A percentile compares a stretch with the other conserved stretches of the same genome.
Evolutionary conservation across 2,113 vertebrate genomes (phyloP).

Genomic region (Quiscalus mexicanus): DNA sequence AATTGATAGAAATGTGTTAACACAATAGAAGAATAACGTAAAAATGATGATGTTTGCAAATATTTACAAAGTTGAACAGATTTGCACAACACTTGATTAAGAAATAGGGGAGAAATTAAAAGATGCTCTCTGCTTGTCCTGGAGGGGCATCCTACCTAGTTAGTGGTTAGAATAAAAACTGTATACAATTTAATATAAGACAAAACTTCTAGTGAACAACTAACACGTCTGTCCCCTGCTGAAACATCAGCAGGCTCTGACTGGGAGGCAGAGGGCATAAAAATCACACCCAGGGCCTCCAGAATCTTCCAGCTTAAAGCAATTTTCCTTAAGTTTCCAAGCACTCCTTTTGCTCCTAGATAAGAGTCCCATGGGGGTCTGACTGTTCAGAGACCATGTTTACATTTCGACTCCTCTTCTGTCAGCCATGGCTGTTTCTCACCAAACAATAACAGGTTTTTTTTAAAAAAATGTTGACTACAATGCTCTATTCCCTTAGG

Average conservation of each 20-base stretch:
- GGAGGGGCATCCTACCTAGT: conserved; percentile 85
- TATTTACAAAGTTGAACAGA: conserved; percentile 85
- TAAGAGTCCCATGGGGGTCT: conserved; percentile 73
- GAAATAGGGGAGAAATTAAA: conserved; percentile 71
- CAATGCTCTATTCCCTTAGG: conserved; percentile 81
- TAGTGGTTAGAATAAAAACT: conserved; percentile 89
- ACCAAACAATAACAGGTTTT: conserved; percentile 73
- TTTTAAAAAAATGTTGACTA: conserved; percentile 71
- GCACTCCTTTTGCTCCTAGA: conserved; percentile 72
- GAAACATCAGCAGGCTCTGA: conserved; percentile 78
- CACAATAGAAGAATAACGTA: conserved; percentile 76
- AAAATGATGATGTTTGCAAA: conserved; percentile 74
- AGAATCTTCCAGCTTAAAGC: conserved; percentile 83
- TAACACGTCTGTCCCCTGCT: conserved; percentile 78
- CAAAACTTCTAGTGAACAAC: conserved; percentile 82
- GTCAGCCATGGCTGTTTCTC: conserved; percentile 73
- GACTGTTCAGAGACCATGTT: conserved; percentile 69
- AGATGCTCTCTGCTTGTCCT: conserved; percentile 81
- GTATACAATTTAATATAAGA: conserved; percentile 87
- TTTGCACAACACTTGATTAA: conserved; percentile 83
- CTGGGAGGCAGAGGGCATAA: conserved; percentile 74
- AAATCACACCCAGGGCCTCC: conserved; percentile 76
- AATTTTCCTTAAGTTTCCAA: conserved; percentile 72
- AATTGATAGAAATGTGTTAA: conserved; percentile 77
- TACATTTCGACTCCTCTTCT: conserved; percentile 69